Base-by-base conservation (phyloP, 2,113 vertebrate genomes). In the Nyctereutes procyonoides region DNA sequence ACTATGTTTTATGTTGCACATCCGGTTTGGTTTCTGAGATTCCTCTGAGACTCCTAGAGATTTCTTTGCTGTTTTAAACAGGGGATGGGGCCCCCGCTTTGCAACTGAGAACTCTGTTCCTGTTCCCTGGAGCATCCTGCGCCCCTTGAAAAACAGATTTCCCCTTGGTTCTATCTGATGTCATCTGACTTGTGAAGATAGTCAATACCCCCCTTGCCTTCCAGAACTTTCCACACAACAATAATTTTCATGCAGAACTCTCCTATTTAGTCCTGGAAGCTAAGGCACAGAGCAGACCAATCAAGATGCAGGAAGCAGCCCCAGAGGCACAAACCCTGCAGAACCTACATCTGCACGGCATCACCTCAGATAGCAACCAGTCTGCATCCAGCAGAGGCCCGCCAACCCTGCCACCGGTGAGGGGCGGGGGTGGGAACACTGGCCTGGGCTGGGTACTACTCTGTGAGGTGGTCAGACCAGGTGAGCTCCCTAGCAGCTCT, bases 191-290 rank as follows among this genome's bases (percentile, higher is more conserved):
- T 0, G 2, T 13, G 63, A 87, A 95, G 71, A 62, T 71, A 55
- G 11, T 51, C 3, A 12, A 24, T 56, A 32, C 7, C 6, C 26
- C 32, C 60, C 73, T 53, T 55, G 58, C 81, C 69, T 74, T 90
- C n/a, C 76, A 88, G 76, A 94, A 65, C 30, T 74, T 93, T 77
- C 12, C 65, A 90, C 4, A 56, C 35, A 24, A 43, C 22, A n/a
- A 22, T 51, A 65, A 9, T 74, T 88, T 88, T 73, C 82, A 83
- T 3, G 11, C 24, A 26, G 77, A 60, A 32, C 14, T 58, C n/a
- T 93, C 56, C 43, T 35, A 24, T 43, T 90, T 88, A 48, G 43
- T 81, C 58, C 67, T 88, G 19, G 81, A 84, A 90, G 38, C 15
- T 10, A 32, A 93, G 79, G 74, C 26, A 43, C 6, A 35, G 94